Evolutionary conservation across 1,140 invertebrate genomes (phyloP), one percentile per base, ranked within the genome.

Genomic region (Geopemphigus sp.): DNA sequence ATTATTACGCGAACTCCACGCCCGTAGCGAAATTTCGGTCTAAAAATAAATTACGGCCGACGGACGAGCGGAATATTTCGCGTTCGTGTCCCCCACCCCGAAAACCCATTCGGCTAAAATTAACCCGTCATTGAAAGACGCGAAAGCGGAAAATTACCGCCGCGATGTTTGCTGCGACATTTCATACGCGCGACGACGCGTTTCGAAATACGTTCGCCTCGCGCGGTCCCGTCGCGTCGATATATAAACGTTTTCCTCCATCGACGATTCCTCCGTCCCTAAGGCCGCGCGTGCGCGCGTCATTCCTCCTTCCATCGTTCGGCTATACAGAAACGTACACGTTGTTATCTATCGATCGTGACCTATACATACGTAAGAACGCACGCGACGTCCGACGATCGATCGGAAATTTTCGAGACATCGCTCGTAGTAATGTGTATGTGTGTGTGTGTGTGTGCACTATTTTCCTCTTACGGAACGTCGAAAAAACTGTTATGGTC

Each of bases 41-140:
- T 78, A 78, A 63, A 78, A 78, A 78, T 78, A 78, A 78, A 78
- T 63, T 61, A 78, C 26, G 68, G 24, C 24, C 57, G 74, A 29
- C 73, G 54, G 73, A 17, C 57, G 57, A n/a, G 74, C 74, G 47
- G 61, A 78, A 78, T 61, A 50, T 78, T 78, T 47, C 22, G 63
- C 24, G n/a, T 61, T 78, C 17, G 32, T n/a, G n/a, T n/a, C n/a
- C 57, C 39, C 32, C 29, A 12, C 14, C 12, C 10, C 17, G 1
- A n/a, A n/a, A n/a, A n/a, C n/a, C 22, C 53, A 39, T 22, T 45
- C 39, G 39, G 24, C 74, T 61, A 61, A 78, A 78, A 78, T 78
- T 78, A 59, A 78, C 74, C n/a, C 47, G 39, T 76, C 72, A 59
- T 76, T 59, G 72, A 59, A 59, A 76, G 59, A 76, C 56, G 19